Evolutionary conservation across 2,888 invertebrate genomes (phyloP).

Genomic region (Tetragonula carbonaria): DNA sequence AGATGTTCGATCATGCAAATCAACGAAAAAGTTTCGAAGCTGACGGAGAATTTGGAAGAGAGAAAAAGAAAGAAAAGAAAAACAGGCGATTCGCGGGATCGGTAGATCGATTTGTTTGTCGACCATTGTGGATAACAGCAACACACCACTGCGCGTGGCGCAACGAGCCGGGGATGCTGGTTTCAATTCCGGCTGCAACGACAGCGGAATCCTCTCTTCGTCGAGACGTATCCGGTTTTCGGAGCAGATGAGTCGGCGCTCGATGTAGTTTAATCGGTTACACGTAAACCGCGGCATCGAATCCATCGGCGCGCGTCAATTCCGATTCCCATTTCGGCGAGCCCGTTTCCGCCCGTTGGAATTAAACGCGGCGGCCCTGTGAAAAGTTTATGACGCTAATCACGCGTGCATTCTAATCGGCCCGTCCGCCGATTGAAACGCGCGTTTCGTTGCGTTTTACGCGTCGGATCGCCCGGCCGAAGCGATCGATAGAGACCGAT

Average conservation of each 20-base stretch:
- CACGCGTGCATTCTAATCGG: conserved; percentile 44
- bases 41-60: no score
- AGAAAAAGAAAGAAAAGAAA: no score
- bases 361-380: conserved; percentile 33
- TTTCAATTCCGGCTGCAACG: conserved; percentile 44
- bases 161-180: conserved; percentile 19
- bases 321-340: conserved; percentile 46
- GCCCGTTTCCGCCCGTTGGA: conserved; percentile 24
- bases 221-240: conserved; percentile 56
- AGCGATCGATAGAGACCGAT: conserved; percentile 24
- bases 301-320: conserved; percentile 49
- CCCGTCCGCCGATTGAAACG: conserved; percentile 7
- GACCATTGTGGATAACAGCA: conserved; percentile 34
- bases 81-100: no score
- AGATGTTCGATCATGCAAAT: no score
- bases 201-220: conserved; percentile 37
- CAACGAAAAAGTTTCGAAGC: no score
- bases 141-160: background rate
- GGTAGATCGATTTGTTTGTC: no score
- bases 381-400: conserved; percentile 55
- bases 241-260: conserved; percentile 49
- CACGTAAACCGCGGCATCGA: conserved; percentile 55
- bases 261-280: conserved; percentile 59
- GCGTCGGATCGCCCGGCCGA: background rate
- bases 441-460: conserved; percentile 22